These are phyloP conservation scores for Troides oblongomaculatus DNA, from an alignment of 2,888 invertebrate species.

Conservation along the genomic window DNA sequence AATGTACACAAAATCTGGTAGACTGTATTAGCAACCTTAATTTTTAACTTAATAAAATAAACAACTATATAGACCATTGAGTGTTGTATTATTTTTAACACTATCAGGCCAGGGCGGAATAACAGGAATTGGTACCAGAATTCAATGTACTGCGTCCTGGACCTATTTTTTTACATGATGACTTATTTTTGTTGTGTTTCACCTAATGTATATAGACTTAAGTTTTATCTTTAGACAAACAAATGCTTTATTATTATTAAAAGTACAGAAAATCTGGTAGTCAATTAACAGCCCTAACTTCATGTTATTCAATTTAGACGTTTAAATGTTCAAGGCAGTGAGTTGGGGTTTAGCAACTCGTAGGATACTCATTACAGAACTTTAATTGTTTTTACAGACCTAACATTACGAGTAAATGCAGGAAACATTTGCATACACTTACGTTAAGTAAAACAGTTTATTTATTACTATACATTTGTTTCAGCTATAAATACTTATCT, in stretches of 20 bases:
- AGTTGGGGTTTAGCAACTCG: constrained; percentile 55
- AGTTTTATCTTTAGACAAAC: too few species aligned
- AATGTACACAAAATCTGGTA: background rate
- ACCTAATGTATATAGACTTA: too few species aligned
- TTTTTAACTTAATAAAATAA: constrained; percentile 14
- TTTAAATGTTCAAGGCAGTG: constrained; percentile 58
- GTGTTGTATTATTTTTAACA: too few species aligned
- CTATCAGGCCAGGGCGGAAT: too few species aligned
- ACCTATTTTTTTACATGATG: too few species aligned
- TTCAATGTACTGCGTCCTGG: too few species aligned
- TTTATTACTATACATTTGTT: constrained; percentile 24
- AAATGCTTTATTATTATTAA: too few species aligned
- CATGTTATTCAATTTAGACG: constrained; percentile 66
- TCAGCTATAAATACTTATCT: constrained; percentile 28
- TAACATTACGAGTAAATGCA: background rate
- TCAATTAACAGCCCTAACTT: constrained; percentile 30
- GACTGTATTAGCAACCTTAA: constrained; percentile 23
- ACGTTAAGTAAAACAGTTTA: constrained; percentile 9
- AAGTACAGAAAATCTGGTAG: background rate
- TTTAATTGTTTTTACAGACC: constrained; percentile 68
- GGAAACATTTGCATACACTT: background rate
- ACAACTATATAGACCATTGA: too few species aligned
- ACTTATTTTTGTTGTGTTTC: too few species aligned
- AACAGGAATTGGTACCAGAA: too few species aligned
- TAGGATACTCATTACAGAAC: constrained; percentile 62